Base-by-base conservation (phyloP, 2,888 invertebrate genomes). In the Deilephila porcellus region DNA sequence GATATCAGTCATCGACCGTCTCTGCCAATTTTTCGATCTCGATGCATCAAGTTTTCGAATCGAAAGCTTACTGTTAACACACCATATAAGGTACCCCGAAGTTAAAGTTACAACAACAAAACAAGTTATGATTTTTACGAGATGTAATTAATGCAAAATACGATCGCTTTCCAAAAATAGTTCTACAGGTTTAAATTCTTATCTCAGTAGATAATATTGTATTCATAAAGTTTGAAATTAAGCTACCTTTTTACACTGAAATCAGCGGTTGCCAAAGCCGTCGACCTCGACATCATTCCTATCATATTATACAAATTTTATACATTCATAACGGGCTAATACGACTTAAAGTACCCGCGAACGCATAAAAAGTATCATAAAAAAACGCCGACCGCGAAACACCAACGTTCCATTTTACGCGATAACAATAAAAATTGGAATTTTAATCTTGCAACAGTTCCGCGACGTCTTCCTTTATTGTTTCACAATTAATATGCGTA, bases 391-490 rank as follows among this genome's bases (percentile, higher is more conserved):
- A 67, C 25, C 67, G 52, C 67, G 52, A 45, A 67, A 67, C 67
- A 67, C 67, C 45, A 67, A 52, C 67, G 67, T 67, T 67, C 52
- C 67, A 67, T 67, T 67, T 67, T 67, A 67, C 52, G 67, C 67
- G 67, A 25, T 67, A 67, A 67, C 67, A 67, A 67, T 67, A 67
- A 67, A 75, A 74, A 71, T 75, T 72, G 73, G 73, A 60, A 75
- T 77, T 76, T 74, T 62, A 73, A 75, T 76, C 70, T 71, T 34
- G 74, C 59, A 70, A 74, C 73, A 76, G 75, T 73, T 77, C 74
- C 76, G 67, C 67, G 74, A 76, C 74, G 71, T 75, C 67, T 67
- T 67, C 52, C 67, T 67, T 67, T 67, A 67, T 67, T 67, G 67
- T 67, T 67, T 67, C 67, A 52, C 67, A 67, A 67, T 67, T 67